phyloP scores from a whole-genome alignment of 2,888 invertebrate genomes.

The Choristoneura rosaceana region DNA sequence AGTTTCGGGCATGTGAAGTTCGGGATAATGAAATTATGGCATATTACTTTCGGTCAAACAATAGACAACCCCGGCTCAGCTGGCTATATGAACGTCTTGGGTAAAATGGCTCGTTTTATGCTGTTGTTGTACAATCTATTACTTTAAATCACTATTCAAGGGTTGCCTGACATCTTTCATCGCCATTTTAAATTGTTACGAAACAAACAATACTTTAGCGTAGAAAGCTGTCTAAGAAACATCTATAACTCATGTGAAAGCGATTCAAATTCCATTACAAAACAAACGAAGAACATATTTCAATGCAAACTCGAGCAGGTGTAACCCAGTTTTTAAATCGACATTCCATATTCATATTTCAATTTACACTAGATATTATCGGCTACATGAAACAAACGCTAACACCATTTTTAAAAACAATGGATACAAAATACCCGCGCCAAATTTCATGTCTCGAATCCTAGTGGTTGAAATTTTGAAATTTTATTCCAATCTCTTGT shows the following conservation, averaged over 20 bases:
- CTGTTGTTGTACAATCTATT: too few species aligned
- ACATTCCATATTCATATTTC: slow-evolving; percentile 31
- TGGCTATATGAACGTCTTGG: too few species aligned
- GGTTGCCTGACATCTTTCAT: background rate
- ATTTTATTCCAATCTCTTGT: too few species aligned
- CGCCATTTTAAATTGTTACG: background rate
- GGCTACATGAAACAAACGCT: slow-evolving; percentile 25
- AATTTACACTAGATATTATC: slow-evolving; percentile 30
- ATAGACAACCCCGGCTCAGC: too few species aligned
- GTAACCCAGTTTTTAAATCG: slow-evolving; percentile 23
- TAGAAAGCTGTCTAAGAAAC: too few species aligned
- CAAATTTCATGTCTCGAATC: too few species aligned
- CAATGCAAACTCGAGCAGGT: slow-evolving; percentile 22
- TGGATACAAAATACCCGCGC: background rate
- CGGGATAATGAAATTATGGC: too few species aligned
- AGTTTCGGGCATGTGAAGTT: too few species aligned
- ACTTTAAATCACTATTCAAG: too few species aligned
- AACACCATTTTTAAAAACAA: slow-evolving; percentile 5
- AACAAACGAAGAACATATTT: background rate
- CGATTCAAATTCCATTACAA: background rate
- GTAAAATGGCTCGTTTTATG: too few species aligned
- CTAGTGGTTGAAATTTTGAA: too few species aligned
- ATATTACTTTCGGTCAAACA: too few species aligned
- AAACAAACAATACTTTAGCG: background rate
- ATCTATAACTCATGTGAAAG: background rate